Percentiles rank a stretch among this genome's conserved stretches.
Conservation (phyloP, 92 coral and sea anemone genomes). For the Parazoanthus swiftii region DNA sequence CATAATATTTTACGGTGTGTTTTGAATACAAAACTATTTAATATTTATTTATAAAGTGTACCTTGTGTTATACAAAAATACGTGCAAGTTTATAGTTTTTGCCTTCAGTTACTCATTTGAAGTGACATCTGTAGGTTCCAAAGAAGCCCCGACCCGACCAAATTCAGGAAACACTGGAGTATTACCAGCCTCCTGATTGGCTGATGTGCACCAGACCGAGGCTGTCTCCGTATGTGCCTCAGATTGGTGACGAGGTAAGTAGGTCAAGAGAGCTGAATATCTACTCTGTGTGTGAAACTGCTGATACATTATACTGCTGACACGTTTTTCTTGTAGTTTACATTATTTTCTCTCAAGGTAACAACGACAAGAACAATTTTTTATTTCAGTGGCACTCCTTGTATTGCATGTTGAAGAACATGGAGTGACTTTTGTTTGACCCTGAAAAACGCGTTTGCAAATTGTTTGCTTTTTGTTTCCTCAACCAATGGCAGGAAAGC, state of each 20-base stretch:
- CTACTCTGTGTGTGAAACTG: not conserved
- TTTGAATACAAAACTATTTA: too few species aligned
- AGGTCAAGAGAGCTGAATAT: not conserved
- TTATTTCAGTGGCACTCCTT: too few species aligned
- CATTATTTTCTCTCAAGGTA: not conserved
- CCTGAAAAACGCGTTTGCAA: too few species aligned
- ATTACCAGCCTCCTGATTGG: constrained; percentile 97
- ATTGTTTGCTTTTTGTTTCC: too few species aligned
- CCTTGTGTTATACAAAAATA: not conserved
- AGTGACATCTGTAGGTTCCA: constrained; percentile 56
- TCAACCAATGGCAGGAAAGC: too few species aligned
- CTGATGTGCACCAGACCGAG: constrained; percentile 71
- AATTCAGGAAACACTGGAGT: constrained; percentile 78
- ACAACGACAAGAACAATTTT: too few species aligned
- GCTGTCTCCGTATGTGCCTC: constrained; percentile 95
- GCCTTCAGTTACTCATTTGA: not conserved
- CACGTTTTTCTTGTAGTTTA: not conserved
- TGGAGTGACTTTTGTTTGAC: too few species aligned
- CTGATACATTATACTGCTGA: not conserved
- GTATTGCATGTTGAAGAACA: too few species aligned
- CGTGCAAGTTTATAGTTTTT: not conserved
- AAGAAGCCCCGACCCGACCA: constrained; percentile 91
- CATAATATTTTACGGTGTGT: too few species aligned
- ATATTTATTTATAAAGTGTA: too few species aligned
- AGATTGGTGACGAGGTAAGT: constrained; percentile 96